phyloP scores from a whole-genome alignment of 2,113 vertebrate species.

The Sula dactylatra region DNA sequence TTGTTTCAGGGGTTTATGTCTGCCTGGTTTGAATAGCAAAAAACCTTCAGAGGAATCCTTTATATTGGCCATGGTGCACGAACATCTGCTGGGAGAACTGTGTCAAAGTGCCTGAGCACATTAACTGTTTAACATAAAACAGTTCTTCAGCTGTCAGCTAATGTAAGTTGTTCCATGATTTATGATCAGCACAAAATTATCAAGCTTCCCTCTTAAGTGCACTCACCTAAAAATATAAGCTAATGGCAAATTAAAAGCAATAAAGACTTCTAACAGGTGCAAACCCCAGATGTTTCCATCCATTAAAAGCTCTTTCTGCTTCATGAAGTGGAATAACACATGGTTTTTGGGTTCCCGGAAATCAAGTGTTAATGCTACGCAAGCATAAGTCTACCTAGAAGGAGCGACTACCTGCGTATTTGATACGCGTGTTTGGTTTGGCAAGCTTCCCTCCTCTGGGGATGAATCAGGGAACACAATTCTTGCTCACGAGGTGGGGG shows the following conservation, averaged over 20 bases:
- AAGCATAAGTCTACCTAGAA: not conserved
- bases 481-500: not conserved
- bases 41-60: conserved; percentile 49
- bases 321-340: not conserved
- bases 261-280: not conserved
- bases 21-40: conserved; percentile 42
- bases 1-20: conserved; percentile 36
- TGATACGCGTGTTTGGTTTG: not conserved
- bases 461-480: not conserved
- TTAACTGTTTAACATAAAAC: conserved; percentile 1
- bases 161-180: not conserved
- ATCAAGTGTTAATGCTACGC: not conserved
- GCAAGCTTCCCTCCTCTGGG: not conserved
- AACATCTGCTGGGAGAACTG: conserved; percentile 41
- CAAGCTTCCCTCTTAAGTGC: not conserved
- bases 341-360: not conserved
- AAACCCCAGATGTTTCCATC: not conserved
- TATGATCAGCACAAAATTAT: not conserved
- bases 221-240: not conserved
- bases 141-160: not conserved
- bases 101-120: conserved; percentile 4
- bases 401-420: not conserved
- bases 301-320: not conserved
- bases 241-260: conserved; percentile 8
- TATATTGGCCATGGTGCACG: not conserved